Evolutionary conservation across 2,888 invertebrate species (phyloP).

Genomic region (Biston stratarius): DNA sequence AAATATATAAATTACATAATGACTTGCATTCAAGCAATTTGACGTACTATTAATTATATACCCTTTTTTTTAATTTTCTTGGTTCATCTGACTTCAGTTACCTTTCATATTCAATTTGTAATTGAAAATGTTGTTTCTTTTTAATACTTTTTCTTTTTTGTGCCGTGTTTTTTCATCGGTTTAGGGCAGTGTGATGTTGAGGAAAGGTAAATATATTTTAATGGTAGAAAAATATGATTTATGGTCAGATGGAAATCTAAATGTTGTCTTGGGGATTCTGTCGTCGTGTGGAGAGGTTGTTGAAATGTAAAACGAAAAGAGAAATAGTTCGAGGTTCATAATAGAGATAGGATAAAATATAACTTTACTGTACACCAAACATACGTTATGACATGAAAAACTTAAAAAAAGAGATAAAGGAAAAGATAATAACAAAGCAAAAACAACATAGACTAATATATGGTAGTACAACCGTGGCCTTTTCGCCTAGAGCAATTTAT

Average conservation of each 20-base stretch:
- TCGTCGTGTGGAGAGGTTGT: background rate
- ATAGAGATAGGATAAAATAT: background rate
- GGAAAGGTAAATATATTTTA: slow-evolving; percentile 27
- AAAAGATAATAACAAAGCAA: background rate
- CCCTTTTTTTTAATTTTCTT: slow-evolving; percentile 38
- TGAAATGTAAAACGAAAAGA: slow-evolving; percentile 5
- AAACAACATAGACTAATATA: no score
- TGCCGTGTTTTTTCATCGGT: slow-evolving; percentile 10
- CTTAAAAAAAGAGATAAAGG: background rate
- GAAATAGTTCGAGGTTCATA: background rate
- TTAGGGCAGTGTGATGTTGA: slow-evolving; percentile 4
- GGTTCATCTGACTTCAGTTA: slow-evolving; percentile 43
- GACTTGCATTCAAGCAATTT: background rate
- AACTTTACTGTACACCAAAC: no score
- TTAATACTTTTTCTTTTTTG: slow-evolving; percentile 2
- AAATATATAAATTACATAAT: no score
- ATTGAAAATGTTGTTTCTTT: slow-evolving; percentile 33
- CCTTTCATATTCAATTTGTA: slow-evolving; percentile 47
- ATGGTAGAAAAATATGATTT: slow-evolving; percentile 26
- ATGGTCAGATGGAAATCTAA: slow-evolving; percentile 17
- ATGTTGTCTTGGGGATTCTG: slow-evolving; percentile 24
- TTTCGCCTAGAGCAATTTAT: no score
- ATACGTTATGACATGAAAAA: no score
- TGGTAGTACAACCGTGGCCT: no score
- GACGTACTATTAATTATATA: background rate